Percentiles rank a stretch among this genome's conserved stretches.
Conservation (phyloP, 2,797 vertebrate species). For the Myoxocephalus aenaeus region DNA sequence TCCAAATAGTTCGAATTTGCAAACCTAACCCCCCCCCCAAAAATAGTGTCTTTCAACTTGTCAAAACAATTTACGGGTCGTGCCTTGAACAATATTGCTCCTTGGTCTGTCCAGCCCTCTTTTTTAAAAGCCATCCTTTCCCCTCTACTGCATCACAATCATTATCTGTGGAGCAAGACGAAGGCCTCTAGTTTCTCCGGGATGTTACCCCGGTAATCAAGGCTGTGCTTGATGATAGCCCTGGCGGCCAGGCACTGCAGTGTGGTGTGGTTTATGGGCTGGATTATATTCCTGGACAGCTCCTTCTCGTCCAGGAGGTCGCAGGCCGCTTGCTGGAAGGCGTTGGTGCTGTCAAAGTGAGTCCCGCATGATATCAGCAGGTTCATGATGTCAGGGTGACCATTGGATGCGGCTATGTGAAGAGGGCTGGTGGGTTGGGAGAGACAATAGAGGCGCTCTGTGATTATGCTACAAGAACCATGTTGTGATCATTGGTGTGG, state of each 20-base stretch:
- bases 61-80: slow-evolving; percentile 38
- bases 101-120: slow-evolving; percentile 12
- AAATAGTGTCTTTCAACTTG: slow-evolving; percentile 29
- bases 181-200: slow-evolving; percentile 97
- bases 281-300: slow-evolving; percentile 96
- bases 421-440: slow-evolving; percentile 82
- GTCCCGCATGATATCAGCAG: slow-evolving; percentile 95
- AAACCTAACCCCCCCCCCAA: slow-evolving; percentile 41
- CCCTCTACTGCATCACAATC: slow-evolving; percentile 40
- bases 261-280: slow-evolving; percentile 98
- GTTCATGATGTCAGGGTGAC: slow-evolving; percentile 99
- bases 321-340: slow-evolving; percentile 93
- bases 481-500: not conserved
- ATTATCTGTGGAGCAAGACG: slow-evolving; percentile 97
- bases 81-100: slow-evolving; percentile 15
- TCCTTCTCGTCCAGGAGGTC: slow-evolving; percentile 98
- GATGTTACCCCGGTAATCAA: slow-evolving; percentile 91
- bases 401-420: slow-evolving; percentile 97
- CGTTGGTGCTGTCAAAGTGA: slow-evolving; percentile 98
- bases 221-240: slow-evolving; percentile 92
- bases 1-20: slow-evolving; percentile 44
- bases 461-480: not conserved
- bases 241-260: slow-evolving; percentile 98
- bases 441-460: not conserved
- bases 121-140: not conserved